Conservation (phyloP, 2,888 invertebrate genomes). For the Artemia sinica region DNA sequence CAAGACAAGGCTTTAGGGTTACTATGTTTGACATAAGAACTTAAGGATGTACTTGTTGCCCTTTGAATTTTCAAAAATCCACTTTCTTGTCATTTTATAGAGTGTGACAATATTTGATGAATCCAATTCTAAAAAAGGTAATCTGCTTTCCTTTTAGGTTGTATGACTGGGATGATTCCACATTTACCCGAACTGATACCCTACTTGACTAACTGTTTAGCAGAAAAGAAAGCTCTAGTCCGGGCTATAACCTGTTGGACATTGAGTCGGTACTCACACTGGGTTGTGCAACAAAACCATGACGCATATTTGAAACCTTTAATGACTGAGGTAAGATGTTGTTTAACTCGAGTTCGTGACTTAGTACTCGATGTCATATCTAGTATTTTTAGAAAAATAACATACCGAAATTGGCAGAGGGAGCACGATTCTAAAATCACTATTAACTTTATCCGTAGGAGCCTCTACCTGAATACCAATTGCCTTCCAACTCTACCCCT, state of each 20-base stretch:
- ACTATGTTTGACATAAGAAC: neutral
- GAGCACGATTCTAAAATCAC: too few relatives aligned
- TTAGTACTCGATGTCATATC: too few relatives aligned
- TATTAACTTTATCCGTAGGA: too few relatives aligned
- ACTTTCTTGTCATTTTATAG: too few relatives aligned
- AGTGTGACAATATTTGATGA: too few relatives aligned
- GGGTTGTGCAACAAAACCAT: constrained; percentile 88
- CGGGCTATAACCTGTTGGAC: constrained; percentile 99
- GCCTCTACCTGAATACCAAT: too few relatives aligned
- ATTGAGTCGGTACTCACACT: constrained; percentile 86
- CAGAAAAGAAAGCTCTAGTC: constrained; percentile 86
- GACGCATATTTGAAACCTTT: constrained; percentile 81
- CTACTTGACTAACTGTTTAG: constrained; percentile 76
- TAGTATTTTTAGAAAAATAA: too few relatives aligned
- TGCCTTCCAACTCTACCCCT: too few relatives aligned
- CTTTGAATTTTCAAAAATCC: neutral
- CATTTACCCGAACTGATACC: constrained; percentile 91
- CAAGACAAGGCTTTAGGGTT: neutral
- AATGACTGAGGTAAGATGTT: constrained; percentile 57
- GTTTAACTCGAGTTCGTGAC: too few relatives aligned
- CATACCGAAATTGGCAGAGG: too few relatives aligned
- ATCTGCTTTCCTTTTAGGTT: constrained; percentile 37
- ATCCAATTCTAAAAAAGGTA: neutral
- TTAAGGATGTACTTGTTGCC: neutral
- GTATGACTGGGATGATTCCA: constrained; percentile 88